Base-by-base conservation (phyloP, 1,140 invertebrate genomes). In the Drosophila novamexicana region DNA sequence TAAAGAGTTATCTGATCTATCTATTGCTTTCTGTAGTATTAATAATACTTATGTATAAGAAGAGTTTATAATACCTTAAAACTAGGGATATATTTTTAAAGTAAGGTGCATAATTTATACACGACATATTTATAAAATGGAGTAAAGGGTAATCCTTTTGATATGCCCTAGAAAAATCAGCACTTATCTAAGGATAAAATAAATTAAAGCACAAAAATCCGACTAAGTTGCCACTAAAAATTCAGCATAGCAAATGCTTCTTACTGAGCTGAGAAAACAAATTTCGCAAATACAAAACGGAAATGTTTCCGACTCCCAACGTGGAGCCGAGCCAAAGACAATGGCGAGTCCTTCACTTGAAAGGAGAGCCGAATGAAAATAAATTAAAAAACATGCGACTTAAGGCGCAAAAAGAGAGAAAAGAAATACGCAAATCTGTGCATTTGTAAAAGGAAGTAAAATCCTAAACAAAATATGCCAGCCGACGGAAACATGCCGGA, bases 391-490 rank as follows among this genome's bases (percentile, higher is more conserved):
- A 29, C 22, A 84, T 89, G 70, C 68, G 75, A 84, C 84, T 88
- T 88, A 89, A 84, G 88, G 77, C 63, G 64, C 76, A 71, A 44
- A 44, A 75, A 66, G 40, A 45, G 71, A 65, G 32, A 45, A 32
- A 81, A 64, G 49, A 47, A 67, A 79, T 69, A 79, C 66, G 69
- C 62, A 89, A 88, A 89, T 88, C 84, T 75, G 62, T 65, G 76
- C 83, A 86, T 86, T 88, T 82, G 83, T 88, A 61, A 85, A 67
- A 79, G 71, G 77, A 84, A 88, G 63, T 73, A 63, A 79, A 79
- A 86, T 79, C 82, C 68, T 65, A 86, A 81, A 86, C 75, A 83
- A 89, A 88, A 89, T 88, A 89, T 89, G 77, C 77, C 76, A 83
- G 50, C 61, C 65, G 81, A 75, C 63, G 74, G 77, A 66, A 77